A percentile compares a stretch with the other conserved stretches of the same genome.
phyloP scores from a whole-genome alignment of 2,113 vertebrate genomes.

The Cacatua alba region DNA sequence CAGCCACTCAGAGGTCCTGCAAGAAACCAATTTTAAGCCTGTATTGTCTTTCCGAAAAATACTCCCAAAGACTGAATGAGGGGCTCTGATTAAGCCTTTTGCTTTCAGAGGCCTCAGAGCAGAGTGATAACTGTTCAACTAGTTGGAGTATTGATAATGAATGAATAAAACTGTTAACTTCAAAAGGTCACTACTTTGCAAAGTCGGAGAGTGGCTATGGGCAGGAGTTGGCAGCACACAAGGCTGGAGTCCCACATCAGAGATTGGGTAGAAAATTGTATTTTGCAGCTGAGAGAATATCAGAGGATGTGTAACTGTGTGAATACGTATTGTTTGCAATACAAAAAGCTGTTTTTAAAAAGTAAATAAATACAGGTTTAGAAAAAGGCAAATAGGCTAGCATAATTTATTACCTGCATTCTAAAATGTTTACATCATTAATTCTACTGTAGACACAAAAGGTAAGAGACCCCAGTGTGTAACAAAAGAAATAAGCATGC shows the following conservation, averaged over 20 bases:
- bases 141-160: not conserved
- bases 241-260: not conserved
- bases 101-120: constrained; percentile 1
- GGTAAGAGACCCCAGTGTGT: not conserved
- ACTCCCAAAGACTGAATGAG: not conserved
- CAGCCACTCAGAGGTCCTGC: not conserved
- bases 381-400: not conserved
- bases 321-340: not conserved
- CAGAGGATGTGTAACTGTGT: not conserved
- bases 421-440: not conserved
- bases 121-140: not conserved
- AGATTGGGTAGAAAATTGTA: not conserved
- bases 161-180: not conserved
- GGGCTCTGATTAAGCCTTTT: not conserved
- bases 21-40: constrained; percentile 2
- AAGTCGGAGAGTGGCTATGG: not conserved
- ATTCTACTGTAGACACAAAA: not conserved
- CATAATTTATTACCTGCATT: not conserved
- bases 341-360: not conserved
- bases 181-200: not conserved
- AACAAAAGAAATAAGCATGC: not conserved
- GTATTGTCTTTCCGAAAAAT: not conserved
- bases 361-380: not conserved
- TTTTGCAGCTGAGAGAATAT: not conserved
- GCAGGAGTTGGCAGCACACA: not conserved